Conservation (phyloP, 2,888 invertebrate species). For the Eupithecia centaureata region DNA sequence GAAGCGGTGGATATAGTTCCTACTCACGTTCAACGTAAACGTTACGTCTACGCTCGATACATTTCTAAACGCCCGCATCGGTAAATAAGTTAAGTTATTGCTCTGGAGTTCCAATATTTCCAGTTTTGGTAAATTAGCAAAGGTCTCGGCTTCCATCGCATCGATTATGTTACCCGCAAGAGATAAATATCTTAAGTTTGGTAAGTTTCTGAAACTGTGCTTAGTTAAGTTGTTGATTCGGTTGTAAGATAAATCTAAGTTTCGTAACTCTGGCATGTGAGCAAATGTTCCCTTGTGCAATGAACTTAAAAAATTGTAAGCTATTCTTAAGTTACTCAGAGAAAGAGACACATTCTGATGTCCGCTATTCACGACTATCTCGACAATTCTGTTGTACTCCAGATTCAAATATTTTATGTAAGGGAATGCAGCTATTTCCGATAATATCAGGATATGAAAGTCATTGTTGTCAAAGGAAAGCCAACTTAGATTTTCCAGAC, state of each 20-base stretch:
- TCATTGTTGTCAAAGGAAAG: constrained; percentile 95
- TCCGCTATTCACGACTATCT: constrained; percentile 87
- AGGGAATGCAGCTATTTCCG: constrained; percentile 88
- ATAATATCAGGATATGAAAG: constrained; percentile 88
- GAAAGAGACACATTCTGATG: constrained; percentile 88
- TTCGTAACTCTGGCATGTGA: constrained; percentile 88
- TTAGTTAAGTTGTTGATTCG: constrained; percentile 88
- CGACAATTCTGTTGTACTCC: constrained; percentile 92
- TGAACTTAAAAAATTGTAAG: constrained; percentile 90
- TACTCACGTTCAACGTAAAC: constrained; percentile 90
- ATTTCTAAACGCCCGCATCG: constrained; percentile 87
- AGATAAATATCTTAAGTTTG: constrained; percentile 91
- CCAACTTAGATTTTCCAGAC: constrained; percentile 90
- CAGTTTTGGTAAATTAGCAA: constrained; percentile 89
- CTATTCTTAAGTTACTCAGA: constrained; percentile 90
- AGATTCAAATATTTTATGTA: constrained; percentile 92
- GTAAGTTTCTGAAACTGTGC: constrained; percentile 90
- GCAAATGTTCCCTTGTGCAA: constrained; percentile 89
- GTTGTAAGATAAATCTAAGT: constrained; percentile 91
- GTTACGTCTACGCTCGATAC: constrained; percentile 86
- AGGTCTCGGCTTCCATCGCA: constrained; percentile 88
- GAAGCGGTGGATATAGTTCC: constrained; percentile 84
- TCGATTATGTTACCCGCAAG: constrained; percentile 92
- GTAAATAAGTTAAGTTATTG: constrained; percentile 88
- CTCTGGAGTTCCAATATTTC: constrained; percentile 91